Evolutionary conservation across 2,797 vertebrate genomes (phyloP).

Genomic region (Urocyon cinereoargenteus): DNA sequence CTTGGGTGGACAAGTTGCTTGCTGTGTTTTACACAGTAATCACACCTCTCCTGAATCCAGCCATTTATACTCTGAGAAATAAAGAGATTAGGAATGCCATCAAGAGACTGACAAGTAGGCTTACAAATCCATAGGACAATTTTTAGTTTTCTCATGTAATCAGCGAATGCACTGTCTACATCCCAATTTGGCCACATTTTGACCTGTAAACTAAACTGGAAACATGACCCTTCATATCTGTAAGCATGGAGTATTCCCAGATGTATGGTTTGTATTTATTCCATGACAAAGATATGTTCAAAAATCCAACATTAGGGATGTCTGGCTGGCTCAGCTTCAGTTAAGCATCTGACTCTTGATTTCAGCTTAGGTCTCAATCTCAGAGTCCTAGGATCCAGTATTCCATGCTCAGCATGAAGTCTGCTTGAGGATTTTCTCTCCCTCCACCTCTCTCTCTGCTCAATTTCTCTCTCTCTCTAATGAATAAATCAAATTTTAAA

Average conservation of each 20-base stretch:
- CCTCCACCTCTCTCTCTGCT: no score
- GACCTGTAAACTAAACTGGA: not conserved
- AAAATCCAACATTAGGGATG: not conserved
- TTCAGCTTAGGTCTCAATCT: not conserved
- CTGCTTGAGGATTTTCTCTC: not conserved
- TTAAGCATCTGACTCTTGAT: not conserved
- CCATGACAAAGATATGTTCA: not conserved
- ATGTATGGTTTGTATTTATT: not conserved
- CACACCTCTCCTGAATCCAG: slow-evolving; percentile 76
- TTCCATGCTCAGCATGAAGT: not conserved
- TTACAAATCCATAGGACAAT: not conserved
- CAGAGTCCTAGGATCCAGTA: not conserved
- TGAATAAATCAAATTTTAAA: not conserved
- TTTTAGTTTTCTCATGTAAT: not conserved
- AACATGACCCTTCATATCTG: not conserved
- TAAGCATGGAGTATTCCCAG: not conserved
- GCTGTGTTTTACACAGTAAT: slow-evolving; percentile 75
- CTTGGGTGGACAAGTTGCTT: slow-evolving; percentile 75
- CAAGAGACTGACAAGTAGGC: not conserved
- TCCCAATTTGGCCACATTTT: not conserved
- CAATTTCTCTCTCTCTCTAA: not conserved
- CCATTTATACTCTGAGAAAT: slow-evolving; percentile 80
- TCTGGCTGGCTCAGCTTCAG: not conserved
- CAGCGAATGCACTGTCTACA: not conserved
- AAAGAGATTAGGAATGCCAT: slow-evolving; percentile 78